These are phyloP conservation scores for Albula glossodonta DNA, from an alignment of 2,113 vertebrate genomes.

Conservation along the genomic window DNA sequence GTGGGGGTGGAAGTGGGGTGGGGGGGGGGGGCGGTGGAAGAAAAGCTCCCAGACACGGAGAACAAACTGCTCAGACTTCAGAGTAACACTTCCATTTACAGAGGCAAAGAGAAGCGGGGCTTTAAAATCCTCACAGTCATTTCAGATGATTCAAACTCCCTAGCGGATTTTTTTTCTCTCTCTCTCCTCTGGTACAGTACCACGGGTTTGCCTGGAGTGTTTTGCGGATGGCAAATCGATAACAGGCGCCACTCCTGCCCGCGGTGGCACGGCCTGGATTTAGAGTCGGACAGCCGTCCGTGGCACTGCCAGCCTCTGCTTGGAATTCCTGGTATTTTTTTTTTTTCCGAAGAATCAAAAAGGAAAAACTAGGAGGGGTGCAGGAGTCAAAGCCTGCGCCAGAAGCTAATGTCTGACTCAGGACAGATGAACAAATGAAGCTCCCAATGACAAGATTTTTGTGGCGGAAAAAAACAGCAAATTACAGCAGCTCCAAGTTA, in stretches of 20 bases:
- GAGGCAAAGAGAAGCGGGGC: not conserved
- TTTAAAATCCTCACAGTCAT: not conserved
- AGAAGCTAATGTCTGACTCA: not conserved
- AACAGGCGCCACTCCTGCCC: not conserved
- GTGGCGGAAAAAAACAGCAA: not conserved
- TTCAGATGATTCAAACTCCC: not conserved
- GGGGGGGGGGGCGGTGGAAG: not conserved
- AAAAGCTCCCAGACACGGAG: conserved; percentile 11
- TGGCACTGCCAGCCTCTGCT: not conserved
- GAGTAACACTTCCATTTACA: too few relatives aligned
- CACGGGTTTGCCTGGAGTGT: not conserved
- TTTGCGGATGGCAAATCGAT: not conserved
- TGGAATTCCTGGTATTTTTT: not conserved
- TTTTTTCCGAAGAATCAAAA: too few relatives aligned
- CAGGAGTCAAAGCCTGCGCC: not conserved
- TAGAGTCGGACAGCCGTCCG: not conserved
- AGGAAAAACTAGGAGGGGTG: not conserved
- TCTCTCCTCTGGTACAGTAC: not conserved
- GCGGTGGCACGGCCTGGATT: not conserved
- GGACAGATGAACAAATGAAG: not conserved
- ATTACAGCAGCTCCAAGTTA: not conserved
- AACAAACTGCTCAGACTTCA: not conserved
- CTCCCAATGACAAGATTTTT: not conserved
- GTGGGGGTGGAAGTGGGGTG: not conserved
- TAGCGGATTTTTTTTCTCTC: not conserved